These are phyloP conservation scores for Ranitomeya variabilis DNA, from an alignment of 2,113 vertebrate genomes.

Conservation along the genomic window DNA sequence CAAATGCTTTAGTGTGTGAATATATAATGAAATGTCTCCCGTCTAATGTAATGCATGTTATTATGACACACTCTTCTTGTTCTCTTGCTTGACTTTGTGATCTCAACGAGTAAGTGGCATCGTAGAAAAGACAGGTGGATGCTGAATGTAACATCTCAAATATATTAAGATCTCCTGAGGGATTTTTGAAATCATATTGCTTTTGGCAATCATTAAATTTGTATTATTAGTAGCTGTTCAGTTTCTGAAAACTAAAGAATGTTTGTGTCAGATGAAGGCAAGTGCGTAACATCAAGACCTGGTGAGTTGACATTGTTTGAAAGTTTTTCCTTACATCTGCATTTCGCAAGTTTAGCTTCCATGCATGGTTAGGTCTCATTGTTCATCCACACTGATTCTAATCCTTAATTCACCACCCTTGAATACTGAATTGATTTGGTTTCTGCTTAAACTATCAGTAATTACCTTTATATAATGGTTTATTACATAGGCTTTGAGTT, in stretches of 20 bases:
- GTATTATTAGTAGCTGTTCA: slow-evolving; percentile 36
- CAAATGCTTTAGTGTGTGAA: slow-evolving; percentile 8
- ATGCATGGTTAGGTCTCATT: not conserved
- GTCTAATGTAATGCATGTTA: slow-evolving; percentile 40
- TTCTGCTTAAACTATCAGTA: not conserved
- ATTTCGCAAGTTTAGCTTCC: not conserved
- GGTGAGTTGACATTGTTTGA: not conserved
- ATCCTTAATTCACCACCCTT: not conserved
- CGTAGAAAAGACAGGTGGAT: slow-evolving; percentile 37
- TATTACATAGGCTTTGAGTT: no score
- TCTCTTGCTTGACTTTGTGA: slow-evolving; percentile 32
- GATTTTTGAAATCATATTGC: slow-evolving; percentile 19
- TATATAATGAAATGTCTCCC: slow-evolving; percentile 27
- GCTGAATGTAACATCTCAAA: slow-evolving; percentile 21
- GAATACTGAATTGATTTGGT: not conserved
- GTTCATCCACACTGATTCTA: not conserved
- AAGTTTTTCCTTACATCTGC: not conserved
- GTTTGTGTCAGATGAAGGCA: slow-evolving; percentile 32
- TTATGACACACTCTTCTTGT: slow-evolving; percentile 29
- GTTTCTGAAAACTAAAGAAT: slow-evolving; percentile 5
- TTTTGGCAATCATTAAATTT: slow-evolving; percentile 51
- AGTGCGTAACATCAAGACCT: not conserved
- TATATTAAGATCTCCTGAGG: slow-evolving; percentile 2
- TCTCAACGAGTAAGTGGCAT: slow-evolving; percentile 39
- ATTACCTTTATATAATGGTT: not conserved